Evolutionary conservation across 2,797 vertebrate species (phyloP).

Genomic region (Leuciscus waleckii): DNA sequence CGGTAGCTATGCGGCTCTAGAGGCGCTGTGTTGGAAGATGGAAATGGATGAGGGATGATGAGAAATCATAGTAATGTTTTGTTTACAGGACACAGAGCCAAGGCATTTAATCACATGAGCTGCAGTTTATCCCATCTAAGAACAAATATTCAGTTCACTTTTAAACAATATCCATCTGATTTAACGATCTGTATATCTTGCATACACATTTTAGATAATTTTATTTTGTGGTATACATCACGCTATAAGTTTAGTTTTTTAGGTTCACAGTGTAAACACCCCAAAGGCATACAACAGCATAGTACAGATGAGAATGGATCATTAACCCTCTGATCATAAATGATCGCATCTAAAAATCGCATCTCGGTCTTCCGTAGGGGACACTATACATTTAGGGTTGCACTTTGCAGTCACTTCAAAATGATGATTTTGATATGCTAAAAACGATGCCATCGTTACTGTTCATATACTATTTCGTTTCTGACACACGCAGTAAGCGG

Average conservation of each 20-base stretch:
- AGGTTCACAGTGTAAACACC: not conserved
- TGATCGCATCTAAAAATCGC: not conserved
- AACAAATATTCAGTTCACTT: constrained; percentile 24
- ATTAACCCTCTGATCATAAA: not conserved
- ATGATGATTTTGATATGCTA: not conserved
- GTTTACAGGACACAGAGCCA: not conserved
- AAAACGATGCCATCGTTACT: not conserved
- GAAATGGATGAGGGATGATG: not conserved
- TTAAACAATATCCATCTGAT: constrained; percentile 40
- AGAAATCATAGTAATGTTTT: constrained; percentile 30
- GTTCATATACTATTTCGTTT: not conserved
- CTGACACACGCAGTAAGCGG: too few relatives aligned
- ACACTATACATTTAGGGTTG: too few relatives aligned
- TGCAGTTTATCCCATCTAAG: not conserved
- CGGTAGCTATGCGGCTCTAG: not conserved
- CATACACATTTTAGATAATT: constrained; percentile 9
- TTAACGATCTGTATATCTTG: constrained; percentile 11
- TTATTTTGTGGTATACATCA: not conserved
- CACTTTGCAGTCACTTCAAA: not conserved
- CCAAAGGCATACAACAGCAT: not conserved
- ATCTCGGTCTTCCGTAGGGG: not conserved
- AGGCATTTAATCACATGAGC: constrained; percentile 18
- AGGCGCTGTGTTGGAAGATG: not conserved
- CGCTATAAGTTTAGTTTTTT: not conserved
- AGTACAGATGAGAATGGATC: not conserved